Base-by-base conservation (phyloP, 2,113 vertebrate species). In the Sinocyclocheilus anophthalmus region DNA sequence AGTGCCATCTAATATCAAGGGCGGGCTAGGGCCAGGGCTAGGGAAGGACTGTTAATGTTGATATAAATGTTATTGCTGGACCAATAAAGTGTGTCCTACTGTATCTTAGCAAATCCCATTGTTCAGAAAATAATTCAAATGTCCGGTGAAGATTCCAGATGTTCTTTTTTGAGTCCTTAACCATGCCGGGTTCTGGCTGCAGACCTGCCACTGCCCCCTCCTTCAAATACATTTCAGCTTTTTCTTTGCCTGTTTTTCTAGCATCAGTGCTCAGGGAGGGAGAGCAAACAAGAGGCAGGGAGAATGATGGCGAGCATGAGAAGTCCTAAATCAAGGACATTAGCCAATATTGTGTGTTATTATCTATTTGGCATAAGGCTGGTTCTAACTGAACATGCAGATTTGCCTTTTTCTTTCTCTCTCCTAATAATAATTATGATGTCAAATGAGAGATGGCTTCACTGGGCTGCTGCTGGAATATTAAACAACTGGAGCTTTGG, bases 331-430 rank as follows among this genome's bases (percentile, higher is more conserved):
- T 91, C 89, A 93, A 93, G 92, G 92, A 91, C 92, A 90, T 93
- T 89, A 92, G 90, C 88, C 89, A 87, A 90, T 90, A 90, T 88
- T 63, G 83, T 91, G 88, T 93, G 90, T 90, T 90, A 88, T 92
- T 93, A 94, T 94, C 91, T 93, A 89, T 88, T 89, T 93, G 92
- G 90, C 90, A 93, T 93, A 88, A 63, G 81, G 22, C 85, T 80
- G 86, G 48, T 88, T 88, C 89, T 94, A 93, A 95, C 26, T 26
- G 91, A 94, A 94, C 92, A 93, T 94, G 89, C 88, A 95, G 92
- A 95, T 94, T 92, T 92, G 67, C 72, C 85, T 92, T 93, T 92
- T 89, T 48, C 82, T 88, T 89, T 81, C 81, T 91, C 92, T 93
- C 90, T 91, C 83, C 88, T 92, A 92, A 93, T 95, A 93, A 93